phyloP scores from a whole-genome alignment of 2,888 invertebrate genomes.

The Mythimna lalbum region DNA sequence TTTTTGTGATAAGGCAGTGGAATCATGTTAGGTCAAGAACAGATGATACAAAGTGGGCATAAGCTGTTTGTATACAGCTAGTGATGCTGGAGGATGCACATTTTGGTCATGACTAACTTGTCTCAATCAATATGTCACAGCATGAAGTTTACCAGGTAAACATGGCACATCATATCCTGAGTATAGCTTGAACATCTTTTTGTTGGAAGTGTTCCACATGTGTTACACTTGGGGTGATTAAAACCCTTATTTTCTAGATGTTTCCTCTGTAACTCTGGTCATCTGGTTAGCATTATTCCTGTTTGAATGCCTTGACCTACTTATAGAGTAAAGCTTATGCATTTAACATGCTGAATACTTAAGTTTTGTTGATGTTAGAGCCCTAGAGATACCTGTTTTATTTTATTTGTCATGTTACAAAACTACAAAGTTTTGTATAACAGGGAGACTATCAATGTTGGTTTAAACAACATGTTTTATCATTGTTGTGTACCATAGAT shows the following conservation, averaged over 20 bases:
- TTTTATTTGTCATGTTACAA: not conserved
- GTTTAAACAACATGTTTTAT: not conserved
- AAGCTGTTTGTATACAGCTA: slow-evolving; percentile 46
- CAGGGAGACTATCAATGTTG: not conserved
- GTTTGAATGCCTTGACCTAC: slow-evolving; percentile 47
- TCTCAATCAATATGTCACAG: slow-evolving; percentile 42
- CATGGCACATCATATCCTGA: slow-evolving; percentile 12
- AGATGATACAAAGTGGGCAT: slow-evolving; percentile 21
- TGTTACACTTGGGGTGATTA: not conserved
- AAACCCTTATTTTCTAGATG: slow-evolving; percentile 33
- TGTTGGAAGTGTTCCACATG: not conserved
- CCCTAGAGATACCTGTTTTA: not conserved
- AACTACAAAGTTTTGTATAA: not conserved
- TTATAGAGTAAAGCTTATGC: slow-evolving; percentile 20
- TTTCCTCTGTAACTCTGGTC: slow-evolving; percentile 20
- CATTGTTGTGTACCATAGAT: not conserved
- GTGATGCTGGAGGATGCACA: slow-evolving; percentile 13
- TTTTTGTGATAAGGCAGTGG: slow-evolving; percentile 48
- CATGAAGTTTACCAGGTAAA: slow-evolving; percentile 32
- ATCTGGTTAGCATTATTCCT: slow-evolving; percentile 41
- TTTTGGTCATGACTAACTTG: slow-evolving; percentile 43
- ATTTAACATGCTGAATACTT: slow-evolving; percentile 19
- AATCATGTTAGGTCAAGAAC: slow-evolving; percentile 52
- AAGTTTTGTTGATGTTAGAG: not conserved
- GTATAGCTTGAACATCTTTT: not conserved